Percentiles rank a stretch among this genome's conserved stretches.
Conservation (phyloP, 2,797 vertebrate species). For the Chaetophractus vellerosus region DNA sequence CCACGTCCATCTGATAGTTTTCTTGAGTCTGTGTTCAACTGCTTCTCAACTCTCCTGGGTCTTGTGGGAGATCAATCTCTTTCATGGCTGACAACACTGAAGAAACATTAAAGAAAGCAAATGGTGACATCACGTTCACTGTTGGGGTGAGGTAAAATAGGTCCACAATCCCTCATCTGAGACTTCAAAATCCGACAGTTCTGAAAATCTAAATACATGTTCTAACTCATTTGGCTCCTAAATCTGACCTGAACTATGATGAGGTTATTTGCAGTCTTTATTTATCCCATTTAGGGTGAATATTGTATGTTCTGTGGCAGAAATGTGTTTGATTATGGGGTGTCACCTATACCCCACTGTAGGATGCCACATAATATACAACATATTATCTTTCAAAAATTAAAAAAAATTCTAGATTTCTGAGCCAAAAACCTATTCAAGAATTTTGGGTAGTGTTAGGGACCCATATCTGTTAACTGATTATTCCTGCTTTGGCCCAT, state of each 20-base stretch:
- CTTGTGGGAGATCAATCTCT: neutral
- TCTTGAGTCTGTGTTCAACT: conserved; percentile 21
- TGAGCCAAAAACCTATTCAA: neutral
- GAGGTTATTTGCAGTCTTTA: neutral
- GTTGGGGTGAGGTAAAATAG: neutral
- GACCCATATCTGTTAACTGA: neutral
- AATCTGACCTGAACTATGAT: neutral
- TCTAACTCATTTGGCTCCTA: neutral
- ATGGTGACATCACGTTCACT: neutral
- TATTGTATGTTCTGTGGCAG: conserved; percentile 6
- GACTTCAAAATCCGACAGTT: neutral
- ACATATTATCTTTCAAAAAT: neutral
- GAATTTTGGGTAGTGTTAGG: neutral
- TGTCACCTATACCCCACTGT: neutral
- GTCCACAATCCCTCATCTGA: neutral
- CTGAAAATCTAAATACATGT: conserved; percentile 10
- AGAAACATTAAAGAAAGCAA: neutral
- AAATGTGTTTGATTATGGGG: neutral
- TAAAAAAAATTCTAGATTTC: neutral
- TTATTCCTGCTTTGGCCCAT: neutral
- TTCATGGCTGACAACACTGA: neutral
- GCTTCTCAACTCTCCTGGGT: conserved; percentile 8
- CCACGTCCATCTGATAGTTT: conserved; percentile 10
- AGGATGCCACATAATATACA: neutral
- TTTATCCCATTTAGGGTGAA: neutral